These are phyloP conservation scores for Solenodon paradoxus DNA, from an alignment of 2,113 vertebrate genomes.

Conservation along the genomic window DNA sequence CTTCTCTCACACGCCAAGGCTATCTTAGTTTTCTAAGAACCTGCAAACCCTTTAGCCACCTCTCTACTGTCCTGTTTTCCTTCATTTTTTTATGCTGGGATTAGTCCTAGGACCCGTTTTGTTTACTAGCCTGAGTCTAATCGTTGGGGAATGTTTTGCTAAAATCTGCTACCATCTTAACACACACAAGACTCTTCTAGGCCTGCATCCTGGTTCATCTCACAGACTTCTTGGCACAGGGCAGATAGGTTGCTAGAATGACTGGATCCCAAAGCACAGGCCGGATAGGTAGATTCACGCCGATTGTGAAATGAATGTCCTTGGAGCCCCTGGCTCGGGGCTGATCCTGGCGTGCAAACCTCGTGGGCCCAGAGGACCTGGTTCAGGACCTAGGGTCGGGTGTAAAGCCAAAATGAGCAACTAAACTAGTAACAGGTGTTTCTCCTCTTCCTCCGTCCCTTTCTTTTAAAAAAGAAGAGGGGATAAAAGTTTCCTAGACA, in stretches of 20 bases:
- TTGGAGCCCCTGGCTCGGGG: too few species aligned
- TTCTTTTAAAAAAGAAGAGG: too few species aligned
- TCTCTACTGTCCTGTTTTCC: neutral
- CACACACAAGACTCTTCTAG: neutral
- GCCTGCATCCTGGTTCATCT: neutral
- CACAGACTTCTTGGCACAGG: neutral
- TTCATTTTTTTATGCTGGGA: neutral
- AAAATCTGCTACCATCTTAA: neutral
- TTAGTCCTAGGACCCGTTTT: neutral
- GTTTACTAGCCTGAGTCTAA: neutral
- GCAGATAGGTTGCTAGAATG: neutral
- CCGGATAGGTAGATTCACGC: neutral
- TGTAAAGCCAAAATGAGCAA: too few species aligned
- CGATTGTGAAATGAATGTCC: slow-evolving; percentile 23
- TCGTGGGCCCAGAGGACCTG: too few species aligned
- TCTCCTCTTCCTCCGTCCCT: too few species aligned
- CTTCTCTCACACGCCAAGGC: neutral
- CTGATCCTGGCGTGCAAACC: too few species aligned
- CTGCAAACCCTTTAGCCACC: neutral
- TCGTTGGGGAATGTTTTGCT: neutral
- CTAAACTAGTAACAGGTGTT: too few species aligned
- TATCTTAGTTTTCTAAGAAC: too few species aligned
- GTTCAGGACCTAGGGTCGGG: too few species aligned
- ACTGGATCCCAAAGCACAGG: neutral
- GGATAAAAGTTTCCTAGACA: neutral